Conservation (phyloP, 2,113 vertebrate species). For the Paraplagusia blochii region DNA sequence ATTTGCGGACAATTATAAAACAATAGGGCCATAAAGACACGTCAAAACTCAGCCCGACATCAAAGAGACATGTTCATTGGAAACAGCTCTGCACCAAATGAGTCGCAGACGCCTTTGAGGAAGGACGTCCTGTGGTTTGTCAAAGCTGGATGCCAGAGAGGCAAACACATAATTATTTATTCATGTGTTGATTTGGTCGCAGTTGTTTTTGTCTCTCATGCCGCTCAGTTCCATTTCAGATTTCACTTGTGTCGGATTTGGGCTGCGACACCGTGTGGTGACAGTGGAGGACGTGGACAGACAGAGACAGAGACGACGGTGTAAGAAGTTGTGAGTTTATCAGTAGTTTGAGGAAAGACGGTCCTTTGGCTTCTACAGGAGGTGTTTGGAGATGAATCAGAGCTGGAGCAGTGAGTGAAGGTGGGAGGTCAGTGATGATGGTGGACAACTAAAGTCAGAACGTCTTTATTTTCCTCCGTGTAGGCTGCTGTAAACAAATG, state of each 20-base stretch:
- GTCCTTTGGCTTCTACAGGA: constrained; percentile 19
- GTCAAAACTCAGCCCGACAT: constrained; percentile 38
- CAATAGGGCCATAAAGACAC: constrained; percentile 42
- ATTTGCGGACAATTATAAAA: constrained; percentile 40
- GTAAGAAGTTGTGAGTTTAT: constrained; percentile 17
- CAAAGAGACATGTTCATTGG: constrained; percentile 48
- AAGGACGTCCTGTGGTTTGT: constrained; percentile 49
- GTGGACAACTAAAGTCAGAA: constrained; percentile 25
- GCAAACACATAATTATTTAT: constrained; percentile 65
- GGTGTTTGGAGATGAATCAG: constrained; percentile 20
- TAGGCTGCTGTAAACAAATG: constrained; percentile 72
- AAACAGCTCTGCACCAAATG: constrained; percentile 50
- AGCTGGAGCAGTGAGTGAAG: constrained; percentile 14
- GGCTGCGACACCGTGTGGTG: constrained; percentile 33
- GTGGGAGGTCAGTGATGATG: constrained; percentile 45
- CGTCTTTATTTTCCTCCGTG: constrained; percentile 51
- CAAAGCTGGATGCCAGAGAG: constrained; percentile 60
- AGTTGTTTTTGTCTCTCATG: constrained; percentile 60
- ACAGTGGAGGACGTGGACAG: constrained; percentile 5
- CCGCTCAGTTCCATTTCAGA: constrained; percentile 57
- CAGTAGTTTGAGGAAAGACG: constrained; percentile 2
- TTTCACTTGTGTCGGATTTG: constrained; percentile 59
- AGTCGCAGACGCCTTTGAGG: constrained; percentile 49
- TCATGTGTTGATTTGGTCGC: constrained; percentile 58
- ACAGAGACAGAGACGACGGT: constrained; percentile 9